Conservation (phyloP, 2,888 invertebrate genomes). For the Creontiades dilutus region DNA sequence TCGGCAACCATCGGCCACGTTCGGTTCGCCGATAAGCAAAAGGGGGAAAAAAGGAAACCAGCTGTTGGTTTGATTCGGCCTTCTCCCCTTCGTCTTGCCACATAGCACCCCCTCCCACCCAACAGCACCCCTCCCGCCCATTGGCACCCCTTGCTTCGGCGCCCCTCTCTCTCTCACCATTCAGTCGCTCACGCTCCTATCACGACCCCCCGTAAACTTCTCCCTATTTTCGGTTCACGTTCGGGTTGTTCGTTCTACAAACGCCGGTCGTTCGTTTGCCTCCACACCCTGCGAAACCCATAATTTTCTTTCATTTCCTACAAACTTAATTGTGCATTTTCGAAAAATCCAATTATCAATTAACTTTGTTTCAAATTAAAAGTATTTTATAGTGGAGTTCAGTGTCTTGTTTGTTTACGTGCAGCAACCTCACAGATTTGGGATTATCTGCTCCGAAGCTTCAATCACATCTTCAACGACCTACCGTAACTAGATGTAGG, state of each 20-base stretch:
- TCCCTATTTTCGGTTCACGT: constrained; percentile 24
- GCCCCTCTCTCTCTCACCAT: constrained; percentile 7
- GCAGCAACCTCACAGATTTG: not conserved
- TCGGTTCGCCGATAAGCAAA: constrained; percentile 39
- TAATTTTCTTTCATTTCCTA: not conserved
- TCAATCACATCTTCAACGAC: not conserved
- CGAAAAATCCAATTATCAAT: not conserved
- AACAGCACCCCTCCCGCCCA: not conserved
- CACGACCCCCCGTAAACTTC: constrained; percentile 10
- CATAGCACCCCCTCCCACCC: not conserved
- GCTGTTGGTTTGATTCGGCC: constrained; percentile 31
- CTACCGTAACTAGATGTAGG: not conserved
- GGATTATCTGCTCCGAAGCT: not conserved
- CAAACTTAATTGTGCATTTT: not conserved
- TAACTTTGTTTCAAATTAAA: not conserved
- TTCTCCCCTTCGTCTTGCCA: not conserved
- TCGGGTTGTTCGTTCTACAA: constrained; percentile 4
- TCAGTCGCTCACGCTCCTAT: constrained; percentile 30
- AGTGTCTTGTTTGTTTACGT: constrained; percentile 6
- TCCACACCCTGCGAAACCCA: not conserved
- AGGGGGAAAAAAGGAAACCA: constrained; percentile 2
- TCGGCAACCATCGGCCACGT: constrained; percentile 11
- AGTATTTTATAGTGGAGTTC: not conserved
- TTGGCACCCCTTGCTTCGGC: not conserved
- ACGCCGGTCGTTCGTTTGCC: not conserved